Base-by-base conservation (phyloP, 2,113 vertebrate genomes). In the Montifringilla adamsi region DNA sequence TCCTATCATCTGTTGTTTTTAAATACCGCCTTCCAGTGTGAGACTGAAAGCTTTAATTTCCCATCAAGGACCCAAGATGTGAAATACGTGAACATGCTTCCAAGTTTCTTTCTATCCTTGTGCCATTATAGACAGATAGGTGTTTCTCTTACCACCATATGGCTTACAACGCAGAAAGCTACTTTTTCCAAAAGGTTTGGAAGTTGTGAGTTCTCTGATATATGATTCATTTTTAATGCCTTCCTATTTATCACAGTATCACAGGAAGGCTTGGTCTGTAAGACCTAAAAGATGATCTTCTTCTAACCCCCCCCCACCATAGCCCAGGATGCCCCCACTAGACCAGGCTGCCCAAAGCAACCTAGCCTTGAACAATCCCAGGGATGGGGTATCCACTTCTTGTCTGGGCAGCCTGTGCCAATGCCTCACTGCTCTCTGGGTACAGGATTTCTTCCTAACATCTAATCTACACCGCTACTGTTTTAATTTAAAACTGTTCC, bases 1-100 rank as follows among this genome's bases (percentile, higher is more conserved):
- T 92, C 81, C 83, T 49, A 87, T 96, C 96, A 96, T 95, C 93
- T 96, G 92, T 81, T 95, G 96, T 95, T 97, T 96, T 96, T 95
- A 95, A 96, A 96, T 93, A 91, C 73, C 2, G 24, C 90, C 86
- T 96, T 97, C 90, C 95, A 89, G 83, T 92, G 94, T 87, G 90
- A 96, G 92, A 96, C 88, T 89, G 92, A 94, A 89, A 95, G 76
- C 92, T 94, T 93, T 94, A 67, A 92, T 91, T 96, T 96, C 83
- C 86, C 49, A 93, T 84, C 73, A 46, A 93, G 39, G 60, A 94
- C 90, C 88, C 88, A 93, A 97, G 73, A 95, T 84, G 76, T 92
- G 88, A 89, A 94, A 79, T 86, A 92, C 1, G 13, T 79, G 68
- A 90, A 78, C 73, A n/a, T 31, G 82, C 72, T 94, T 90, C 83